Base-by-base conservation (phyloP, 2,888 invertebrate genomes). In the Hydrotaea cyrtoneurina region DNA sequence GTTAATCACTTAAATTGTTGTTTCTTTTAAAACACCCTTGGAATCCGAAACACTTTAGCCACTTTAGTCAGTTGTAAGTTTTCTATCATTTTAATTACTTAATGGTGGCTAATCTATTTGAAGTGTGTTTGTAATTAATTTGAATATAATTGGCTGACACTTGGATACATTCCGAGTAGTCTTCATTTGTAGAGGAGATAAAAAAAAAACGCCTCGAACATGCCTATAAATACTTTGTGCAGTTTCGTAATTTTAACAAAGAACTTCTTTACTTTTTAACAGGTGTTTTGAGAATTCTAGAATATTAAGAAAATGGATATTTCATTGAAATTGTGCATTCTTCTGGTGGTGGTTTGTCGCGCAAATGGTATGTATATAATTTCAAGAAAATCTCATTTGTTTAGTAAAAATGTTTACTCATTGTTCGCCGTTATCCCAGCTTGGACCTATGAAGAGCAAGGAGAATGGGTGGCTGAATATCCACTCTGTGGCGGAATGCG, bases 381-480 rank as follows among this genome's bases (percentile, higher is more conserved):
- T 13, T 13, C 39, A 8, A 11, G 39, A 39, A 39, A 39, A 39
- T 39, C 7, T 1, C 8, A 15, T n/a, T 64, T 64, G 5, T 64
- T n/a, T 17, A 11, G 17, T 36, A 64, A 64, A 13, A 8, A 7
- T 19, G 53, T 53, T 53, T 53, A 43, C 2, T 53, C 53, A 3
- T 19, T 19, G 19, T 53, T 53, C n/a, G n/a, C n/a, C n/a, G n/a
- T 31, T 7, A 31, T 31, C 31, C 5, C 11, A 66, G 66, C 66
- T 5, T 86, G 83, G 82, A 69, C 53, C 17, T 87, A 88, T 78
- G 75, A 86, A 11, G 75, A 87, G 13, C 73, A 86, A 1, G 73
- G 79, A 23, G 21, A 82, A 17, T 88, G 88, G 88, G 86, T 85
- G 59, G 86, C 86, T 72, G 73, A 86, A 2, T 86, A 69, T 66